Evolutionary conservation across 2,113 vertebrate species (phyloP).

Genomic region (Thomomys bottae): DNA sequence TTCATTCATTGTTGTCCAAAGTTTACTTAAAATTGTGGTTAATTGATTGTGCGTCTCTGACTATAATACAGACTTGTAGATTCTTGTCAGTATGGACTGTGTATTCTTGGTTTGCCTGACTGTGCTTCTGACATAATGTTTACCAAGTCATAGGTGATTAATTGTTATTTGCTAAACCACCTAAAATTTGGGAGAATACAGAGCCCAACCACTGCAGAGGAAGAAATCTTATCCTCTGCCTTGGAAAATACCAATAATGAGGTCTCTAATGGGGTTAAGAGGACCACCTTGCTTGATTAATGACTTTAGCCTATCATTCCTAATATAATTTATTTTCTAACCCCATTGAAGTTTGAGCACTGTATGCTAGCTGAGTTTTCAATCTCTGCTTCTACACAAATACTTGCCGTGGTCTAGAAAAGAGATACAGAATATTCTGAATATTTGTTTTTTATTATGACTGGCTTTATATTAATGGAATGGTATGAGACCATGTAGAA

Average conservation of each 20-base stretch:
- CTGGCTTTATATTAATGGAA: constrained; percentile 28
- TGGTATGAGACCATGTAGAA: neutral
- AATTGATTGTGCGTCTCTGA: neutral
- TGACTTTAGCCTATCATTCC: neutral
- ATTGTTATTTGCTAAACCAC: constrained; percentile 16
- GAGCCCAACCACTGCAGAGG: neutral
- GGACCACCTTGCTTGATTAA: neutral
- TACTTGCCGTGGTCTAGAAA: neutral
- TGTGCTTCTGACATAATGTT: neutral
- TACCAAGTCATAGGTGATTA: neutral
- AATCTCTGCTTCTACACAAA: neutral
- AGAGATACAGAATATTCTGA: neutral
- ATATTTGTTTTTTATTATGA: constrained; percentile 40
- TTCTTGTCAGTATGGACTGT: neutral
- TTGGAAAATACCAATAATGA: constrained; percentile 8
- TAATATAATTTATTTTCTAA: neutral
- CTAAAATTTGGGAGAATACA: neutral
- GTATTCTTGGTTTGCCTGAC: neutral
- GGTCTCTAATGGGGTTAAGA: neutral
- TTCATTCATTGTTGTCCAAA: neutral
- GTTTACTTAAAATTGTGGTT: neutral
- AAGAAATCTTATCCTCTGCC: constrained; percentile 18
- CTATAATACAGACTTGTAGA: neutral
- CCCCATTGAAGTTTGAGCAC: neutral
- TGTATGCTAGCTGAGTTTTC: neutral